Percentiles rank a stretch among this genome's conserved stretches.
These are phyloP conservation scores for Ellobius talpinus DNA, from an alignment of 2,113 vertebrate genomes.

Conservation along the genomic window DNA sequence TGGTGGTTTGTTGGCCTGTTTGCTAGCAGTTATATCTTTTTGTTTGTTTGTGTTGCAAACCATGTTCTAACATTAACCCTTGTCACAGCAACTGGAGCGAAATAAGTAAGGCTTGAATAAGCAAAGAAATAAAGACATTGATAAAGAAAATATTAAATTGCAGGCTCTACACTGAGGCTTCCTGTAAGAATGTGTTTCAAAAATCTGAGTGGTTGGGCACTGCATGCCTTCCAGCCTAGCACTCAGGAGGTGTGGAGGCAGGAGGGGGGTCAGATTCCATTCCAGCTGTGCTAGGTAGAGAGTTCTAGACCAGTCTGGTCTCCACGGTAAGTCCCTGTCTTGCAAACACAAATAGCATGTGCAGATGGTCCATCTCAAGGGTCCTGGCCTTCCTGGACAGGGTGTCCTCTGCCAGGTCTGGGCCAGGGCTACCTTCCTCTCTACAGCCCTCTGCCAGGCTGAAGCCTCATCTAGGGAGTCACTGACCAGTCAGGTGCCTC, in stretches of 20 bases:
- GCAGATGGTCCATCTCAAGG: background rate
- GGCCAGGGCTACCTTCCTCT: background rate
- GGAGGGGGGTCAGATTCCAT: background rate
- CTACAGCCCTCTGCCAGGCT: background rate
- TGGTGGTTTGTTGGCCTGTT: background rate
- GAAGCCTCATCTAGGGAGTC: background rate
- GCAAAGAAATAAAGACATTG: background rate
- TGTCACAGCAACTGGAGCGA: background rate
- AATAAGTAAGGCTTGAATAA: conserved; percentile 4
- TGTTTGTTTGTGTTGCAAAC: background rate
- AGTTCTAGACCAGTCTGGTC: background rate
- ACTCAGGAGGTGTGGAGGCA: background rate
- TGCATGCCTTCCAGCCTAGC: background rate
- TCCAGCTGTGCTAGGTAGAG: background rate
- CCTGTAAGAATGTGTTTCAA: background rate
- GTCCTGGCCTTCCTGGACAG: background rate
- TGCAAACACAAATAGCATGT: background rate
- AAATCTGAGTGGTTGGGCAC: background rate
- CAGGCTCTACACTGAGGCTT: background rate
- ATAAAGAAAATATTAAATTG: background rate
- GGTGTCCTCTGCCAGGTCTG: fast-evolving
- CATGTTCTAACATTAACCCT: background rate
- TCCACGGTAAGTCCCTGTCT: background rate
- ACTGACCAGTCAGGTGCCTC: background rate
- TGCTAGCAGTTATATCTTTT: no score